These are phyloP conservation scores for Carettochelys insculpta DNA, from an alignment of 2,113 vertebrate genomes.

Conservation along the genomic window DNA sequence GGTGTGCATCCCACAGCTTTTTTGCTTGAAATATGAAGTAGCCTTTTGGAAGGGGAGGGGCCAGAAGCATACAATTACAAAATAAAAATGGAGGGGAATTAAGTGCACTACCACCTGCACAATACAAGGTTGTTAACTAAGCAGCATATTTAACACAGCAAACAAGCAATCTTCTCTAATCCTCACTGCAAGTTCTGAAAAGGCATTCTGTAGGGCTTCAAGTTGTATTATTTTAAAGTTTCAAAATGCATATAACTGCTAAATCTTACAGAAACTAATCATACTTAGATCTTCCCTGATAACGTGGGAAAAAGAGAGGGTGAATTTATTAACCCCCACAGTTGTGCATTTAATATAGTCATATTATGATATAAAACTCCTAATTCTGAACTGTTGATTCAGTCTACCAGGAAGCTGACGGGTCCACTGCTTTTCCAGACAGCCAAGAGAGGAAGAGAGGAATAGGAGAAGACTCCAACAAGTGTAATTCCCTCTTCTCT, in stretches of 20 bases:
- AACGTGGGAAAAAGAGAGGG: neutral
- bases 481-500: neutral
- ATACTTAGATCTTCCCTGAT: neutral
- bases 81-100: slow-evolving; percentile 62
- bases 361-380: neutral
- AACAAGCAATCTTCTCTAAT: slow-evolving; percentile 3
- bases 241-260: slow-evolving; percentile 7
- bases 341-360: neutral
- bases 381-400: neutral
- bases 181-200: neutral
- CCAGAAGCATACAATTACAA: slow-evolving; percentile 68
- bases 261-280: neutral
- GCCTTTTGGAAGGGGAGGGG: slow-evolving; percentile 69
- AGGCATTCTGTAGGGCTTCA: slow-evolving; percentile 2
- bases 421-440: neutral
- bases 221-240: neutral
- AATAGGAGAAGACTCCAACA: neutral
- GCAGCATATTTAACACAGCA: slow-evolving; percentile 32
- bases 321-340: neutral
- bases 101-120: slow-evolving; percentile 16
- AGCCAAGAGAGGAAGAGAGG: neutral
- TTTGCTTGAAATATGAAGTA: slow-evolving; percentile 65
- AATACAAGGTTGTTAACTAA: neutral
- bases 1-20: slow-evolving; percentile 62
- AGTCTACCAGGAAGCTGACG: neutral